Base-by-base conservation (phyloP, 1,140 invertebrate species). In the Pseudomyrmex sp. region DNA sequence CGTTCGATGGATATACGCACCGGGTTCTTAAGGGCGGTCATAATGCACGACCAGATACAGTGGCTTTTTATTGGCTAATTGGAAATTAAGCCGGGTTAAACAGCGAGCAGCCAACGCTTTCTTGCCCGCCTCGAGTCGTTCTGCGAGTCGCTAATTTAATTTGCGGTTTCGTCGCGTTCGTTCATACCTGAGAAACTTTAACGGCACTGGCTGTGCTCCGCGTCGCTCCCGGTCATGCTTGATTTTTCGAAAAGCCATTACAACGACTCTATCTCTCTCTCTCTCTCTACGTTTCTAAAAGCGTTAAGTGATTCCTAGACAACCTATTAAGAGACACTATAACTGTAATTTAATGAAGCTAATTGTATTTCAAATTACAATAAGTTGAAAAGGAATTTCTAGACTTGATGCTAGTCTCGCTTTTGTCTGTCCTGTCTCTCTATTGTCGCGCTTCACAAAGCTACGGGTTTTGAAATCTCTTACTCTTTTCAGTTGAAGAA, bases 81-180 rank as follows among this genome's bases (percentile, higher is more conserved):
- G 92, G 92, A 93, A 93, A 93, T 93, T 93, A 93, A 93, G 90
- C 83, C 62, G 88, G 87, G 91, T 93, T 93, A 92, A 93, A 91
- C 86, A 93, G 91, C 86, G 87, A 88, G 76, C 90, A 90, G 89
- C 90, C 87, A 91, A 91, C 90, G 91, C 91, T 92, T 93, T 93
- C 90, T 93, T 93, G 90, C 80, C 82, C 80, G 85, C 85, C 80
- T 76, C 79, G 72, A 86, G 86, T 91, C 90, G 87, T 92, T 92
- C 90, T 75, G 84, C 82, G 82, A 90, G 88, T 91, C 89, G 90
- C 91, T 92, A 93, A 93, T 93, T 93, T 93, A 93, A 93, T 92
- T 93, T 92, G 93, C 92, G 90, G 92, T 93, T 93, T 92, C 91
- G 90, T 93, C 92, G 90, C 91, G 87, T 92, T 89, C 88, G 83